These are phyloP conservation scores for Microhierax caerulescens DNA, from an alignment of 2,797 vertebrate genomes.

Conservation along the genomic window DNA sequence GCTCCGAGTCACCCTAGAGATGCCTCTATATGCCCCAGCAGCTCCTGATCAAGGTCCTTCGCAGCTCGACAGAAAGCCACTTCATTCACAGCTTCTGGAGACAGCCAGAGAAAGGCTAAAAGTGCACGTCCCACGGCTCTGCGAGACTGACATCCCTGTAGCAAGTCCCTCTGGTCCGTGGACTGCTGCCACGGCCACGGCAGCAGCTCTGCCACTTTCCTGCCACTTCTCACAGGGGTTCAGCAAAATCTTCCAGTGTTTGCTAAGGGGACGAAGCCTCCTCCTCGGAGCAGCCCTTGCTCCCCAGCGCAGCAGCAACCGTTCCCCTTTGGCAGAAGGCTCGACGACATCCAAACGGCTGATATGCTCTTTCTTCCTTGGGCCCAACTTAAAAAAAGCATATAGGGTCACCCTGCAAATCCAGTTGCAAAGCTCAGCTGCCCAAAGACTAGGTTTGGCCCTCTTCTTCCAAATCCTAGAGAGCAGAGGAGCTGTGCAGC, in stretches of 20 bases:
- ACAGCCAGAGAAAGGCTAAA: neutral
- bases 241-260: neutral
- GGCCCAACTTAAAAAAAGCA: neutral
- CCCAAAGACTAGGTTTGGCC: neutral
- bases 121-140: neutral
- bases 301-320: neutral
- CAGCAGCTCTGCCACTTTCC: neutral
- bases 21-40: neutral
- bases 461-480: neutral
- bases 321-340: neutral
- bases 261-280: neutral
- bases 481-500: neutral
- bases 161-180: neutral
- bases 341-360: neutral
- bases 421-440: neutral
- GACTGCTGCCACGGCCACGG: neutral
- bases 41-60: neutral
- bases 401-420: neutral
- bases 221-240: neutral
- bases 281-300: neutral
- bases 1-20: neutral
- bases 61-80: neutral
- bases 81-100: neutral
- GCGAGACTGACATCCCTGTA: rapidly evolving
- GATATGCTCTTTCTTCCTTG: rapidly evolving